A percentile compares a stretch with the other conserved stretches of the same genome.
Evolutionary conservation across 2,888 invertebrate genomes (phyloP).

Genomic region (Cyclophora punctaria): DNA sequence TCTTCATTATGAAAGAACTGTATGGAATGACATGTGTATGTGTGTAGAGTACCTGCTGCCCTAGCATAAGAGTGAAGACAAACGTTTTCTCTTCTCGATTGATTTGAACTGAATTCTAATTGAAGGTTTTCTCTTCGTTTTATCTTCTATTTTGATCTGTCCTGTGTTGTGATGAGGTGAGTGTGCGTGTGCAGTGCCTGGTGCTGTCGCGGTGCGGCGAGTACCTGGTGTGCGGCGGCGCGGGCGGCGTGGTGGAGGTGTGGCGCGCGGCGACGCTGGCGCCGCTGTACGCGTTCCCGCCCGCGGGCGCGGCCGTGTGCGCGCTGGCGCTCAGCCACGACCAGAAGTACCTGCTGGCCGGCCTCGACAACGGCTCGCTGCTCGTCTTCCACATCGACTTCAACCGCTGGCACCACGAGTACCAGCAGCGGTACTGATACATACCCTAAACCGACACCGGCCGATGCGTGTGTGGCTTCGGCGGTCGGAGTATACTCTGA

Average conservation of each 20-base stretch:
- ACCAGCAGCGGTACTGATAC: constrained; percentile 91
- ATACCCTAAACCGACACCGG: neutral
- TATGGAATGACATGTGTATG: no score
- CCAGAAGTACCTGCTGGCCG: constrained; percentile 98
- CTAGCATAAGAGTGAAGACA: neutral
- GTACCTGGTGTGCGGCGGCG: constrained; percentile 98
- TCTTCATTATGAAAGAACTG: no score
- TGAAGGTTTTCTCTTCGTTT: neutral
- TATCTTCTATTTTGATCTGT: neutral
- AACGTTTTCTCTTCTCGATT: neutral
- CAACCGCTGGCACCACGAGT: constrained; percentile 98
- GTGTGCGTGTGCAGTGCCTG: constrained; percentile 80
- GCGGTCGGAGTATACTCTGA: no score
- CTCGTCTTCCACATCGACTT: constrained; percentile 99
- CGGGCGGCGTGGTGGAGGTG: constrained; percentile 97
- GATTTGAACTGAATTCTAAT: neutral
- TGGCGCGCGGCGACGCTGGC: constrained; percentile 98
- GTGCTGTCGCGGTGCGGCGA: constrained; percentile 97
- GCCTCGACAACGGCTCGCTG: constrained; percentile 96
- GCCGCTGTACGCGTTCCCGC: constrained; percentile 97
- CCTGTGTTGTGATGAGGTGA: neutral
- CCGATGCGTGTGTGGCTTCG: no score
- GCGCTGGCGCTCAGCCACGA: constrained; percentile 97
- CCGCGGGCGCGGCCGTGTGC: constrained; percentile 95
- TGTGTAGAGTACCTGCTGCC: no score